These are phyloP conservation scores for Bungarus multicinctus DNA, from an alignment of 2,113 vertebrate species.

Conservation along the genomic window DNA sequence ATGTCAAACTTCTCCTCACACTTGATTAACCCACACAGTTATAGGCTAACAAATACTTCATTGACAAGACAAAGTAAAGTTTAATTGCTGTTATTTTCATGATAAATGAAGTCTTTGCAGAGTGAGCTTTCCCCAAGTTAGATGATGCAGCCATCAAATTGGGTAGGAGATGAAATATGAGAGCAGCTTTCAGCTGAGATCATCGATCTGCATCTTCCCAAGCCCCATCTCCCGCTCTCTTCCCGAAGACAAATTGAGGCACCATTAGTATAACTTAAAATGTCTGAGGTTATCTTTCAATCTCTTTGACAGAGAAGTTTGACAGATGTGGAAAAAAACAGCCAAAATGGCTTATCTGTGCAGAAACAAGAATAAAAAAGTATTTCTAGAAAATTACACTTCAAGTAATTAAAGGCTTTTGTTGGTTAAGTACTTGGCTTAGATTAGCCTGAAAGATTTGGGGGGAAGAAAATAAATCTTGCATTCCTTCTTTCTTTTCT, in stretches of 20 bases:
- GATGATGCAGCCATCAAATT: constrained; percentile 60
- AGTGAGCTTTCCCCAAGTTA: constrained; percentile 57
- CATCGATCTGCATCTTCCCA: constrained; percentile 43
- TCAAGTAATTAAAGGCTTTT: not conserved
- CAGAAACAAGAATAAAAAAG: not conserved
- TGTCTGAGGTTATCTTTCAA: constrained; percentile 60
- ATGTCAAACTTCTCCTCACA: constrained; percentile 47
- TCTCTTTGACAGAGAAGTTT: constrained; percentile 49
- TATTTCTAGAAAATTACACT: not conserved
- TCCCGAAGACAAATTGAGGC: constrained; percentile 64
- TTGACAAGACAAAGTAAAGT: constrained; percentile 67
- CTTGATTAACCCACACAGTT: constrained; percentile 65
- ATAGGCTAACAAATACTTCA: constrained; percentile 53
- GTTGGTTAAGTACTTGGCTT: not conserved
- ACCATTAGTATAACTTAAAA: constrained; percentile 58
- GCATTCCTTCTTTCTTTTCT: not conserved
- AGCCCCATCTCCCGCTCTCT: not conserved
- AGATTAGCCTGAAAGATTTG: not conserved
- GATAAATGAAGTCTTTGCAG: constrained; percentile 60
- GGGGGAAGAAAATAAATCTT: not conserved
- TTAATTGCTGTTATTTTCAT: constrained; percentile 72
- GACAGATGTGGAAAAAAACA: constrained; percentile 34
- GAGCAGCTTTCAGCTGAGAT: constrained; percentile 64
- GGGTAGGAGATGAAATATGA: constrained; percentile 63
- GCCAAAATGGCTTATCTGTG: constrained; percentile 37